Evolutionary conservation across 2,888 invertebrate species (phyloP).

Genomic region (Shargacucullia verbasci): DNA sequence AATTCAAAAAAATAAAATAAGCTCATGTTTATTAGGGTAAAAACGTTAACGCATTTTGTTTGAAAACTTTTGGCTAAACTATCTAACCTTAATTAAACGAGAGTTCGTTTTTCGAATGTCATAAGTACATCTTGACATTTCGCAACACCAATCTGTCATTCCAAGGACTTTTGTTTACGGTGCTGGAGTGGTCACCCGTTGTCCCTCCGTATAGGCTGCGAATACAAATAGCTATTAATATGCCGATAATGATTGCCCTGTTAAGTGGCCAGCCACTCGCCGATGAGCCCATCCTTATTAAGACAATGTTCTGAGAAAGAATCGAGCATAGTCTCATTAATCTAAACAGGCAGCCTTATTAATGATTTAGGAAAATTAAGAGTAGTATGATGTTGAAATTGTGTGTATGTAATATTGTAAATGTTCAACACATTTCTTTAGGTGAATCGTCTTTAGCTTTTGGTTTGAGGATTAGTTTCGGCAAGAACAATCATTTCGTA

Average conservation of each 20-base stretch:
- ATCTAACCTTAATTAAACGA: too few relatives aligned
- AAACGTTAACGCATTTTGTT: too few relatives aligned
- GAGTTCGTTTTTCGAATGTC: constrained; percentile 3
- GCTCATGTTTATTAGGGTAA: too few relatives aligned
- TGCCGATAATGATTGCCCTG: constrained; percentile 64
- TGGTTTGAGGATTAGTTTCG: too few relatives aligned
- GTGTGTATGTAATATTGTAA: too few relatives aligned
- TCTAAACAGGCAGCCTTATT: constrained; percentile 13
- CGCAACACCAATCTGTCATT: constrained; percentile 36
- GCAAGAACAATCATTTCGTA: too few relatives aligned
- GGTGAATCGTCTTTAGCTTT: too few relatives aligned
- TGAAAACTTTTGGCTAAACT: too few relatives aligned
- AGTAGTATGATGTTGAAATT: too few relatives aligned
- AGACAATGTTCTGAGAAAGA: constrained; percentile 60
- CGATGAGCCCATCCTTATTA: constrained; percentile 67
- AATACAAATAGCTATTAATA: constrained; percentile 72
- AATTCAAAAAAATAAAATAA: too few relatives aligned
- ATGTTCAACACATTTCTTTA: too few relatives aligned
- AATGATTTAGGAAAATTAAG: too few relatives aligned
- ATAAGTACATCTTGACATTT: constrained; percentile 24
- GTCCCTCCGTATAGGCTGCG: constrained; percentile 56
- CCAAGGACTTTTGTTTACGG: constrained; percentile 63
- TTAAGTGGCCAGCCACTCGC: constrained; percentile 56
- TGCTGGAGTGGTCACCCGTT: constrained; percentile 60
- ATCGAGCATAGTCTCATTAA: constrained; percentile 37